These are phyloP conservation scores for Lagopus leucura DNA, from an alignment of 2,113 vertebrate species.

Conservation along the genomic window DNA sequence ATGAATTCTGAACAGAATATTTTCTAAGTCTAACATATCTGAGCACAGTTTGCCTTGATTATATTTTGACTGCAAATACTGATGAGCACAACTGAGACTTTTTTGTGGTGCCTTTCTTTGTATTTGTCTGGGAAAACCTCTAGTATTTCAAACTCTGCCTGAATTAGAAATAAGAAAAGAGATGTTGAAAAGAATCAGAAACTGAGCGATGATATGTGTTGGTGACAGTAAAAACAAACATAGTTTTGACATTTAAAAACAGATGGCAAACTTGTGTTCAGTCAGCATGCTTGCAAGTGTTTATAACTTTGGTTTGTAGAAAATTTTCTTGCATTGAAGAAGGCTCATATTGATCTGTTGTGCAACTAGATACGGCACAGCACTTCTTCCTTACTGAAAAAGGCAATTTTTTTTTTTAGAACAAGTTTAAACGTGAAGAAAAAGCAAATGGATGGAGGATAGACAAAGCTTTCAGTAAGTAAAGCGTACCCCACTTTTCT, in stretches of 20 bases:
- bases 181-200: neutral
- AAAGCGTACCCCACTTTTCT: neutral
- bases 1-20: neutral
- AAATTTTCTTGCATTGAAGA: neutral
- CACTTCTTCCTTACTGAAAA: conserved; percentile 4
- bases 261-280: neutral
- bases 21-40: neutral
- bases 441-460: conserved; percentile 92
- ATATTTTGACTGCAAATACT: neutral
- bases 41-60: neutral
- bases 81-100: neutral
- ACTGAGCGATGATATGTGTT: neutral
- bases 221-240: neutral
- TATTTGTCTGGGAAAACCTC: neutral
- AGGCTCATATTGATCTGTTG: neutral
- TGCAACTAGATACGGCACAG: too few species aligned
- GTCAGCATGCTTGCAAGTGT: neutral
- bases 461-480: conserved; percentile 98
- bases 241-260: neutral
- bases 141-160: neutral
- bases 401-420: conserved; percentile 79
- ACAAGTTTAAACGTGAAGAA: conserved; percentile 98
- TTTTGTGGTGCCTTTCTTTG: neutral
- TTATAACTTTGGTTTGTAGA: neutral
- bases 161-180: neutral